phyloP scores from a whole-genome alignment of 2,797 vertebrate species.

The Setipinna tenuifilis region DNA sequence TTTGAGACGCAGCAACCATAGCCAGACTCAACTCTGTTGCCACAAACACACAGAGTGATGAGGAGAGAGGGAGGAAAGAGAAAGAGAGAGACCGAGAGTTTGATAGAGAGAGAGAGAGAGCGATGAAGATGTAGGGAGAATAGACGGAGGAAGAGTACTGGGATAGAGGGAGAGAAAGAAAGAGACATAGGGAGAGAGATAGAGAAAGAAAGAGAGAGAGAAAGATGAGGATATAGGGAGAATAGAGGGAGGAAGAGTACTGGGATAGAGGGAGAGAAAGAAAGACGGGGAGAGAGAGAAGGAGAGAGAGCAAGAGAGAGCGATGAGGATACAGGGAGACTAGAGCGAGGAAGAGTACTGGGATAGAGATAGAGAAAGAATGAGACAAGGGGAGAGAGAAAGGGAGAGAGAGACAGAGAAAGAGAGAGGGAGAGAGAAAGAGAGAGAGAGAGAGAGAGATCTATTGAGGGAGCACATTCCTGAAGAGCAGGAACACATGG shows the following conservation, averaged over 20 bases:
- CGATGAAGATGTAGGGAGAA: conserved; percentile 39
- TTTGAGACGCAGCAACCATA: neutral
- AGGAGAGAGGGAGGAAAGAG: conserved; percentile 44
- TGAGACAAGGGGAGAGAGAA: too few relatives aligned
- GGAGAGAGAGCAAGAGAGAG: neutral
- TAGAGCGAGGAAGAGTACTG: neutral
- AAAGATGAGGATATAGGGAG: conserved; percentile 10
- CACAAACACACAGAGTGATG: conserved; percentile 33
- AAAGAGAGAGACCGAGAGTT: conserved; percentile 18
- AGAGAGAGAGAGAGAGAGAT: conserved; percentile 59
- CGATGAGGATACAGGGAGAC: conserved; percentile 14
- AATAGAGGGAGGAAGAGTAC: neutral
- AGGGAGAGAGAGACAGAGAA: neutral
- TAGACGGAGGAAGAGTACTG: conserved; percentile 23
- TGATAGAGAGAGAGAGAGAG: conserved; percentile 27
- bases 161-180: too few relatives aligned
- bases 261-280: conserved; percentile 15
- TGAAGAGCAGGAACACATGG: conserved; percentile 53
- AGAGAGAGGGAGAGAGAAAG: conserved; percentile 7
- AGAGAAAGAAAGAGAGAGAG: too few relatives aligned
- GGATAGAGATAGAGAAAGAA: too few relatives aligned
- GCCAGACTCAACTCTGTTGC: neutral
- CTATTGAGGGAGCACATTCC: conserved; percentile 67
- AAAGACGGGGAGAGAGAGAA: conserved; percentile 58
- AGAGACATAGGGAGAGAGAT: too few relatives aligned